Conservation (phyloP, 2,797 vertebrate species). For the Sebastes hubbsi region DNA sequence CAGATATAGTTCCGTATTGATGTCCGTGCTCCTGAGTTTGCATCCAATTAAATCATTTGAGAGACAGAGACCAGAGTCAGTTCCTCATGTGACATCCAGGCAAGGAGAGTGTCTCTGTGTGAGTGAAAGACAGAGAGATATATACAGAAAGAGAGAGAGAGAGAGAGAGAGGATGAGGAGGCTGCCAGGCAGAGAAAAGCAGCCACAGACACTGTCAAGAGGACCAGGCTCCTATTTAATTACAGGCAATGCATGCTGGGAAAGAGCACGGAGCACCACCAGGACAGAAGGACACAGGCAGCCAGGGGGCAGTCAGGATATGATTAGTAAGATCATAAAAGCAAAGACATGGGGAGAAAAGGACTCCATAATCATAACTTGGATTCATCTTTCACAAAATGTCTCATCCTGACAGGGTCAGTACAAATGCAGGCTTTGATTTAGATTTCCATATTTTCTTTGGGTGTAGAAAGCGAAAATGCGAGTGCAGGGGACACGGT, state of each 20-base stretch:
- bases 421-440: conserved; percentile 71
- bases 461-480: conserved; percentile 31
- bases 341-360: conserved; percentile 75
- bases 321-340: conserved; percentile 82
- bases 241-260: conserved; percentile 77
- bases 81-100: conserved; percentile 76
- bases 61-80: conserved; percentile 80
- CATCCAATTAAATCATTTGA: conserved; percentile 86
- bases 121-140: conserved; percentile 46
- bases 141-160: conserved; percentile 4
- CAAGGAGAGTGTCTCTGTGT: conserved; percentile 40
- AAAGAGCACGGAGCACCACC: conserved; percentile 66
- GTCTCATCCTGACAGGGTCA: conserved; percentile 67
- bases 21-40: conserved; percentile 76
- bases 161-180: conserved; percentile 35
- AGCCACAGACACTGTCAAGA: conserved; percentile 72
- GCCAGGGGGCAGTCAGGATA: conserved; percentile 77
- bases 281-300: conserved; percentile 79
- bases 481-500: not conserved
- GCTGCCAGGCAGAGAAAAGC: conserved; percentile 68
- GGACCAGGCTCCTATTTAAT: conserved; percentile 78
- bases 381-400: conserved; percentile 68
- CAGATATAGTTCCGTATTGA: conserved; percentile 81
- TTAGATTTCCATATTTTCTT: conserved; percentile 65
- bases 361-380: conserved; percentile 73